Conservation (phyloP, 1,140 invertebrate genomes). For the Matsumurasca onukii region DNA sequence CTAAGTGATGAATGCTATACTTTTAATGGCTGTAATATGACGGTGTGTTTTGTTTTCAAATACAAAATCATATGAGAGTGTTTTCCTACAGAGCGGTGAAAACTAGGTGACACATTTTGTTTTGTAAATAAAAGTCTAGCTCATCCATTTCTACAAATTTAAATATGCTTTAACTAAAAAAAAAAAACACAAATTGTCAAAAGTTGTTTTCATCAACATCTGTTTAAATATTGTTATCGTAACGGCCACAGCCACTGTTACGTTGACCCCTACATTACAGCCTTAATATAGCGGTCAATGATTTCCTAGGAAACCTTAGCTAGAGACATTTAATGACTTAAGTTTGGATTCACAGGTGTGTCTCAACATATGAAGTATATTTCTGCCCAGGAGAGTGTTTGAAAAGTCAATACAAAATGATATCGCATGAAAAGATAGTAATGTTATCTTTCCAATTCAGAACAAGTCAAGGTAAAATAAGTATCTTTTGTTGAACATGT, state of each 20-base stretch:
- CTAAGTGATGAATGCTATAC: no score
- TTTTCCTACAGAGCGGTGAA: no score
- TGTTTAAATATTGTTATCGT: neutral
- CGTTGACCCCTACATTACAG: neutral
- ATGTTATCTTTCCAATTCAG: slow-evolving; percentile 7
- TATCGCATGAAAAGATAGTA: neutral
- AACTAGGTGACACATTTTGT: no score
- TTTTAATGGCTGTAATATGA: no score
- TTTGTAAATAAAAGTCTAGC: no score
- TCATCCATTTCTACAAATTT: no score
- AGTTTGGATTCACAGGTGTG: neutral
- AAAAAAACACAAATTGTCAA: neutral
- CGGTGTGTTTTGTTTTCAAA: no score
- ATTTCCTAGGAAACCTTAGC: neutral
- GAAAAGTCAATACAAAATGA: neutral
- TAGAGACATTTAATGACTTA: neutral
- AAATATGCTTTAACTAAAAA: no score
- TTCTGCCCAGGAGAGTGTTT: neutral
- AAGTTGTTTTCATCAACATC: neutral
- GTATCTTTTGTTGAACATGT: neutral
- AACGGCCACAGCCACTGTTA: neutral
- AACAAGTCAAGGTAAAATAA: neutral
- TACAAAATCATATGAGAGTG: no score
- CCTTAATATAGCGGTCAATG: neutral
- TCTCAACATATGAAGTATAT: slow-evolving; percentile 25